A percentile compares a stretch with the other conserved stretches of the same genome.
phyloP scores from a whole-genome alignment of 2,797 vertebrate genomes.

The Okamejei kenojei region DNA sequence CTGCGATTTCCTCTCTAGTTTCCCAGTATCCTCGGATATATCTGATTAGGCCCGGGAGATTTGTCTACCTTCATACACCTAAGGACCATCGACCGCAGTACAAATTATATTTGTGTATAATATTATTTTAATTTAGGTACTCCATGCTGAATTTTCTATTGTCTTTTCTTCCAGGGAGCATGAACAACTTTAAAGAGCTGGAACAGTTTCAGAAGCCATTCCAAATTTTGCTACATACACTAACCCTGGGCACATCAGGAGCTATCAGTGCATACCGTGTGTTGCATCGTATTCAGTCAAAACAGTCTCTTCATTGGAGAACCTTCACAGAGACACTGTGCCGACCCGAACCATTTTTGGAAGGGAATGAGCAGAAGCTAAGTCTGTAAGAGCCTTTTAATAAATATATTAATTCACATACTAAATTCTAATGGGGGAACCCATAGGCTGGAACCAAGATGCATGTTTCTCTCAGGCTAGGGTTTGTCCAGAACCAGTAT shows the following conservation, averaged over 20 bases:
- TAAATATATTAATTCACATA: too few species aligned
- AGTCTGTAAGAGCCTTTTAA: neutral
- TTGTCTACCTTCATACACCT: too few species aligned
- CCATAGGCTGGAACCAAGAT: too few species aligned
- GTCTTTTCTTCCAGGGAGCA: neutral
- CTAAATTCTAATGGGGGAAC: too few species aligned
- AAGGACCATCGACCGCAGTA: too few species aligned
- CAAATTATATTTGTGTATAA: neutral
- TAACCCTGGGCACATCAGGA: neutral
- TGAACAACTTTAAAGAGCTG: neutral
- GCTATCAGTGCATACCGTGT: neutral
- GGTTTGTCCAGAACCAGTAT: too few species aligned
- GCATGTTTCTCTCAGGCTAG: too few species aligned
- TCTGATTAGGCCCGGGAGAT: too few species aligned
- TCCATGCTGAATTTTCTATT: neutral
- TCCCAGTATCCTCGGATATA: too few species aligned
- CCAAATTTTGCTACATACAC: neutral
- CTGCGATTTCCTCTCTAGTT: too few species aligned
- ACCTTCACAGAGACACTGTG: slow-evolving; percentile 3
- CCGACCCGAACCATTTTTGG: neutral
- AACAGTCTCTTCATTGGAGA: slow-evolving; percentile 12
- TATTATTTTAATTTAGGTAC: neutral
- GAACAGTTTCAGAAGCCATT: slow-evolving; percentile 5
- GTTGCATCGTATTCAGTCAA: neutral
- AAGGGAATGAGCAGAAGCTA: neutral